phyloP scores from a whole-genome alignment of 2,888 invertebrate species.

The Dusona sp. region DNA sequence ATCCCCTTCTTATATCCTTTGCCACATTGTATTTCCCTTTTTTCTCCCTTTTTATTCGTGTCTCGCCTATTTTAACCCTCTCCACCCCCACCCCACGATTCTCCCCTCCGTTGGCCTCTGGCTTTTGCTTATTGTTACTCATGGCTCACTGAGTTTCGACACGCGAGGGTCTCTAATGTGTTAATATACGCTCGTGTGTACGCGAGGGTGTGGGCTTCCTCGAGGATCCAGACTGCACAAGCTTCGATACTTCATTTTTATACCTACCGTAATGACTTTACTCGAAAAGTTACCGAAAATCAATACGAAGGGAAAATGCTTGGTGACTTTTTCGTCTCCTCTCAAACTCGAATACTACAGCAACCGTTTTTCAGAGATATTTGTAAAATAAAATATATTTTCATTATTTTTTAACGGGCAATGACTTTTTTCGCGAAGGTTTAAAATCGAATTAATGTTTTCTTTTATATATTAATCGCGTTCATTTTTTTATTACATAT shows the following conservation, averaged over 20 bases:
- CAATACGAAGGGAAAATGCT: background rate
- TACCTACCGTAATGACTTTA: background rate
- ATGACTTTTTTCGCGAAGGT: too few relatives aligned
- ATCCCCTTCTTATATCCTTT: constrained; percentile 1
- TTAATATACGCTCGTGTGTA: constrained; percentile 81
- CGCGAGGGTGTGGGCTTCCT: constrained; percentile 45
- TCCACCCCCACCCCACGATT: background rate
- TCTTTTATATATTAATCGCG: too few relatives aligned
- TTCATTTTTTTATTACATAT: background rate
- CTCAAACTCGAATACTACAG: background rate
- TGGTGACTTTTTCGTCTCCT: background rate
- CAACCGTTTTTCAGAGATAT: too few relatives aligned
- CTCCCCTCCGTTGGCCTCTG: constrained; percentile 37
- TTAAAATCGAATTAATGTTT: too few relatives aligned
- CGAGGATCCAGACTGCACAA: constrained; percentile 32
- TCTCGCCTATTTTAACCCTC: constrained; percentile 31
- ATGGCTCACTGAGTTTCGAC: constrained; percentile 81
- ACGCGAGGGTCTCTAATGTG: constrained; percentile 83
- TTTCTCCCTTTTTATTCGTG: constrained; percentile 19
- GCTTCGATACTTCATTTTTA: constrained; percentile 31
- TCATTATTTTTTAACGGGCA: too few relatives aligned
- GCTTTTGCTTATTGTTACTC: constrained; percentile 79
- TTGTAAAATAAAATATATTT: too few relatives aligned
- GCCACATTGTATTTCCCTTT: background rate
- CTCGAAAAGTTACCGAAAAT: background rate